These are phyloP conservation scores for Sinotaia quadrata DNA, from an alignment of 2,888 invertebrate species.

Conservation along the genomic window DNA sequence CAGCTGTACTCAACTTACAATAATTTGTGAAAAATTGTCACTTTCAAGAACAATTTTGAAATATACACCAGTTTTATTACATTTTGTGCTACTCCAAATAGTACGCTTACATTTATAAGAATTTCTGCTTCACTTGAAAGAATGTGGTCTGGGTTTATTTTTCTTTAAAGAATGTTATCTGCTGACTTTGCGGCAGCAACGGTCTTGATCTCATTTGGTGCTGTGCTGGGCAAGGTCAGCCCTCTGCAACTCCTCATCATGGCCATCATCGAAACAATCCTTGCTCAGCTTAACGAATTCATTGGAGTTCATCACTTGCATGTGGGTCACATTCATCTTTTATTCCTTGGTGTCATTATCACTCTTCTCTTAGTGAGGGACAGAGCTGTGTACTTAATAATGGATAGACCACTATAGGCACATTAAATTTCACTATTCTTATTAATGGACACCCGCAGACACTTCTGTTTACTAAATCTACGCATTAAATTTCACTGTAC, in stretches of 20 bases:
- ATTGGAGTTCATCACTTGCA: conserved; percentile 63
- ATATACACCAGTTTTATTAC: no score
- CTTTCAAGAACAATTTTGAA: no score
- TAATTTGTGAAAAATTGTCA: no score
- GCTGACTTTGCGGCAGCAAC: conserved; percentile 73
- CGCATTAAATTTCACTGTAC: no score
- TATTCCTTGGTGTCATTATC: background rate
- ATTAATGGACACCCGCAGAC: no score
- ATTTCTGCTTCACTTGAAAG: no score
- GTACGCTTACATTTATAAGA: no score
- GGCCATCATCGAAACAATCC: conserved; percentile 71
- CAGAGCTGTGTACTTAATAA: background rate
- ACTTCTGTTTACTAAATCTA: no score
- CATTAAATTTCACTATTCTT: background rate
- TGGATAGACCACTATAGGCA: background rate
- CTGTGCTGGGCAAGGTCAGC: conserved; percentile 72
- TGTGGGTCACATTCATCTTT: conserved; percentile 43
- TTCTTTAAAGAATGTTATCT: conserved; percentile 67
- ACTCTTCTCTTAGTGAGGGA: background rate
- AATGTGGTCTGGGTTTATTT: no score
- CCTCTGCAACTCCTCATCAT: conserved; percentile 73
- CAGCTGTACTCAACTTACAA: no score
- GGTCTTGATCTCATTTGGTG: conserved; percentile 74
- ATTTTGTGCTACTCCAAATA: no score
- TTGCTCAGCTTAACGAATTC: conserved; percentile 71